Evolutionary conservation across 2,888 invertebrate genomes (phyloP).

Genomic region (Hypsopygia costalis): DNA sequence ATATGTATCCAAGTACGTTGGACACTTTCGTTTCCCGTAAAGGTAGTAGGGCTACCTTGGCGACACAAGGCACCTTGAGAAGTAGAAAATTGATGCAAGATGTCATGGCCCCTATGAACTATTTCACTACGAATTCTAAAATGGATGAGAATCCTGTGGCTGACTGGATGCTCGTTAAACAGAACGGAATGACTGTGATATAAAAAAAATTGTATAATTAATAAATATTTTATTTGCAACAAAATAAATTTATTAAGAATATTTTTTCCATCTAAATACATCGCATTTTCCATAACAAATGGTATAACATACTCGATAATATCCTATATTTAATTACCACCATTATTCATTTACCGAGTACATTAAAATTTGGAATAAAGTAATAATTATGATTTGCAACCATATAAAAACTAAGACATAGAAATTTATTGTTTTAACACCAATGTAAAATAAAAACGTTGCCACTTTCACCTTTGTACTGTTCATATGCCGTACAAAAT

Average conservation of each 20-base stretch:
- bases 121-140: conserved; percentile 3
- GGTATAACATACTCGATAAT: no score
- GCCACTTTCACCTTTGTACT: no score
- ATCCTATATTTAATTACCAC: no score
- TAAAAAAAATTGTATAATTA: conserved; percentile 26
- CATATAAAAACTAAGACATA: no score
- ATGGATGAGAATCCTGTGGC: conserved; percentile 14
- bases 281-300: no score
- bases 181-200: conserved; percentile 14
- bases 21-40: conserved; percentile 24
- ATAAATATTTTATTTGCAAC: conserved; percentile 42
- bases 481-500: no score
- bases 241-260: conserved; percentile 18
- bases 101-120: conserved; percentile 22
- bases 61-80: neutral
- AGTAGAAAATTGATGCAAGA: neutral
- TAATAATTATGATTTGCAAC: no score
- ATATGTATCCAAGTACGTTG: conserved; percentile 40
- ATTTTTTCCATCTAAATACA: neutral
- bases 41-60: conserved; percentile 21
- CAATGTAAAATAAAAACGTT: no score
- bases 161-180: conserved; percentile 24
- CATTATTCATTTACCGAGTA: no score
- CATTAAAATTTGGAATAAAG: no score
- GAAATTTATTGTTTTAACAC: no score